Conservation (phyloP, 1,140 invertebrate genomes). For the Nephila pilipes region DNA sequence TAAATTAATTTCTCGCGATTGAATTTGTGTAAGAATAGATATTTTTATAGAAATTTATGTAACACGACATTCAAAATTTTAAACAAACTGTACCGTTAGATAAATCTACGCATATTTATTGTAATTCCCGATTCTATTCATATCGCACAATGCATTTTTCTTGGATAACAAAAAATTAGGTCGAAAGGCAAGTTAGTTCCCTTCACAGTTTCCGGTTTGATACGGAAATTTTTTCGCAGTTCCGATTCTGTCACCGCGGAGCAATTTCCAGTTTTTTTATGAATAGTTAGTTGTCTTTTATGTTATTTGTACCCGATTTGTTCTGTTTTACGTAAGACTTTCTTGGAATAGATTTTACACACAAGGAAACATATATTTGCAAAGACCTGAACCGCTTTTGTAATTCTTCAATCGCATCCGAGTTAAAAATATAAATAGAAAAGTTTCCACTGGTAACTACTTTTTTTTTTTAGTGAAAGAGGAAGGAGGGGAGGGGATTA, state of each 20-base stretch:
- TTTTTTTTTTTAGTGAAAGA: too few relatives aligned
- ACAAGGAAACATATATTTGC: too few relatives aligned
- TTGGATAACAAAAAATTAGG: conserved; percentile 22
- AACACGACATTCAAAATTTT: not conserved
- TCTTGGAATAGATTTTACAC: not conserved
- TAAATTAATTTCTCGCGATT: too few relatives aligned
- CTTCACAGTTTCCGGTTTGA: conserved; percentile 12
- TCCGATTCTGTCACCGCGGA: not conserved
- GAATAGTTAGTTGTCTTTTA: not conserved
- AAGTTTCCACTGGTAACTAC: too few relatives aligned
- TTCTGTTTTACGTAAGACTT: not conserved
- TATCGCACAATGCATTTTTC: not conserved
- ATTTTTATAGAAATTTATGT: too few relatives aligned
- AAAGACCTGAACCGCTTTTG: too few relatives aligned
- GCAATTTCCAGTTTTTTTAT: not conserved
- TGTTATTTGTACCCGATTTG: not conserved
- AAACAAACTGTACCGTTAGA: not conserved
- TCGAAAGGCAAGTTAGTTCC: conserved; percentile 11
- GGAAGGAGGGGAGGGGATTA: too few relatives aligned
- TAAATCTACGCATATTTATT: not conserved
- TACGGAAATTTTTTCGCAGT: conserved; percentile 21
- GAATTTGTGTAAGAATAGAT: too few relatives aligned
- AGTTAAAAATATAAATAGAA: too few relatives aligned
- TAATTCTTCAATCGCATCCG: too few relatives aligned
- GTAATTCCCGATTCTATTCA: not conserved